Evolutionary conservation across 2,888 invertebrate genomes (phyloP).

Genomic region (Drosophila suboccidentalis): DNA sequence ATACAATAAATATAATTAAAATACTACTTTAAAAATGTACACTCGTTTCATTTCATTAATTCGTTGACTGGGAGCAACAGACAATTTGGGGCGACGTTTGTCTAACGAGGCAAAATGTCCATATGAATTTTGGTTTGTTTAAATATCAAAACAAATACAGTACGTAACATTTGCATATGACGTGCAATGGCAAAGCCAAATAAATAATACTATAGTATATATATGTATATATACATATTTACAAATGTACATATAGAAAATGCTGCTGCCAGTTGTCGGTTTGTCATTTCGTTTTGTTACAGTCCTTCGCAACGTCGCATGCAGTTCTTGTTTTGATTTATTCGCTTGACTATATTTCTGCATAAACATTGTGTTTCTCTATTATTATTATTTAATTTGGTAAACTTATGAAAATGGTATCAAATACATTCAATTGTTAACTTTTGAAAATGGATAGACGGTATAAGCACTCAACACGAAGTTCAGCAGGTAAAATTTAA

Average conservation of each 20-base stretch:
- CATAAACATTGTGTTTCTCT: constrained; percentile 18
- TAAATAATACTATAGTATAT: constrained; percentile 51
- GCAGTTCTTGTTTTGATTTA: constrained; percentile 58
- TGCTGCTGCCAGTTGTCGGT: constrained; percentile 49
- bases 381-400: constrained; percentile 4
- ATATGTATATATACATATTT: constrained; percentile 8
- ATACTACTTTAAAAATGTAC: constrained; percentile 59
- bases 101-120: constrained; percentile 27
- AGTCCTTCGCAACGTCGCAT: constrained; percentile 47
- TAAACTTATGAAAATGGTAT: constrained; percentile 14
- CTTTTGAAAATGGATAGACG: constrained; percentile 56
- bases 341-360: constrained; percentile 33
- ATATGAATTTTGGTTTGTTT: constrained; percentile 22
- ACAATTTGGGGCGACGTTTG: constrained; percentile 24
- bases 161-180: constrained; percentile 24
- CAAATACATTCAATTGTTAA: constrained; percentile 13
- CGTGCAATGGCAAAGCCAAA: constrained; percentile 50
- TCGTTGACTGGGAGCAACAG: constrained; percentile 4
- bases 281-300: constrained; percentile 55
- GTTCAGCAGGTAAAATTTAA: constrained; percentile 59
- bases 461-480: constrained; percentile 30
- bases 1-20: constrained; percentile 76
- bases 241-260: constrained; percentile 15
- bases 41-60: constrained; percentile 14
- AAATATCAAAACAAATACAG: constrained; percentile 5